Evolutionary conservation across 2,888 invertebrate species (phyloP).

Genomic region (Pelosia muscerda): DNA sequence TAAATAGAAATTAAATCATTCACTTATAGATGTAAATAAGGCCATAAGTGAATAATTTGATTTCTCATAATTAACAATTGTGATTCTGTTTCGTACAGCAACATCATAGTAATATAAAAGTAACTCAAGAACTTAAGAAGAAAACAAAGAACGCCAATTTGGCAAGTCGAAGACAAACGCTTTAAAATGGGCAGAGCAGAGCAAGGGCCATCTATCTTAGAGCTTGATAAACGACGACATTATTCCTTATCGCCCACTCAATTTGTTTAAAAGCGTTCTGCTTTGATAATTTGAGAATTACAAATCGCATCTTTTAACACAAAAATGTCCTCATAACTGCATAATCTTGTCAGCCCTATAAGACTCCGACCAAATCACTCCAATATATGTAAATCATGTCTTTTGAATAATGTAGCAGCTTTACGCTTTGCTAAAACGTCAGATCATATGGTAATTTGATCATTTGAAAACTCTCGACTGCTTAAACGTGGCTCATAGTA

Average conservation of each 20-base stretch:
- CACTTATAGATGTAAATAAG: conserved; percentile 7
- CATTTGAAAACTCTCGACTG: conserved; percentile 9
- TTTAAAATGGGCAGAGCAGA: conserved; percentile 87
- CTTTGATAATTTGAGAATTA: conserved; percentile 87
- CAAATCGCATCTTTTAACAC: conserved; percentile 84
- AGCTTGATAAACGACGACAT: conserved; percentile 87
- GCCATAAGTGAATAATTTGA: conserved; percentile 36
- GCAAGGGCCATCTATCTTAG: conserved; percentile 84
- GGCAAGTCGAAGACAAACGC: conserved; percentile 86
- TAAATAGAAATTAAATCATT: conserved; percentile 63
- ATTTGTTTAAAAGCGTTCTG: conserved; percentile 87
- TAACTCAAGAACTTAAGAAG: conserved; percentile 72
- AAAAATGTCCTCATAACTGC: conserved; percentile 82
- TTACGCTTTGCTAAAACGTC: conserved; percentile 26
- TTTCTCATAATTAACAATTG: conserved; percentile 55
- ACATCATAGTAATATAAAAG: conserved; percentile 48
- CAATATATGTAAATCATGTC: conserved; percentile 73
- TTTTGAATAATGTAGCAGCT: conserved; percentile 51
- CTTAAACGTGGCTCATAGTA: neutral
- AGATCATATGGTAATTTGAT: conserved; percentile 19
- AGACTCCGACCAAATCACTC: conserved; percentile 61
- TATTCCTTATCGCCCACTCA: conserved; percentile 87
- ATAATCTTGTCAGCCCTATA: conserved; percentile 73
- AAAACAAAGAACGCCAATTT: conserved; percentile 84
- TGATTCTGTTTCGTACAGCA: conserved; percentile 50